Percentiles rank a stretch among this genome's conserved stretches.
These are phyloP conservation scores for Argyrosomus regius DNA, from an alignment of 2,797 vertebrate species.

Conservation along the genomic window DNA sequence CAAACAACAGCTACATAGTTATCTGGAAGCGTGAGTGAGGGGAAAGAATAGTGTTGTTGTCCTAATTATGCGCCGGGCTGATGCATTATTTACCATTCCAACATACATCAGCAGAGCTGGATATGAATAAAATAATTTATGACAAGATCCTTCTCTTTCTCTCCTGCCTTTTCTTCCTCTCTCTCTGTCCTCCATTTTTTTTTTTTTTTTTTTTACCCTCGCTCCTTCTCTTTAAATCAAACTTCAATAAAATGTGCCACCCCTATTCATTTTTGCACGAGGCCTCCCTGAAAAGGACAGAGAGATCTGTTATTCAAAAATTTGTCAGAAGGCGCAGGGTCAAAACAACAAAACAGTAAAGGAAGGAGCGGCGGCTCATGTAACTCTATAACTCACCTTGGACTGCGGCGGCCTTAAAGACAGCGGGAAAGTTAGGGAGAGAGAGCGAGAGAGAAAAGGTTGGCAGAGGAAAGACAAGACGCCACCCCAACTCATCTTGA, in stretches of 20 bases:
- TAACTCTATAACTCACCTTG: constrained; percentile 77
- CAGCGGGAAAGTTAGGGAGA: not conserved
- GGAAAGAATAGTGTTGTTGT: constrained; percentile 86
- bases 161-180: constrained; percentile 64
- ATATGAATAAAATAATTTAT: constrained; percentile 90
- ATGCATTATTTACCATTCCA: constrained; percentile 89
- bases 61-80: constrained; percentile 86
- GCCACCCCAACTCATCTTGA: constrained; percentile 11
- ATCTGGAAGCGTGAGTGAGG: constrained; percentile 70
- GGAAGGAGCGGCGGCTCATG: constrained; percentile 56
- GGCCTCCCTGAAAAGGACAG: constrained; percentile 79
- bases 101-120: constrained; percentile 85
- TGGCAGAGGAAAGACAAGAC: constrained; percentile 28
- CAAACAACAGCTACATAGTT: constrained; percentile 66
- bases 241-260: constrained; percentile 88
- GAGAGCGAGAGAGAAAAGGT: constrained; percentile 1
- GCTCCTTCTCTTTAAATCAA: constrained; percentile 84
- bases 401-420: constrained; percentile 45
- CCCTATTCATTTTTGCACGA: constrained; percentile 89
- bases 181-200: constrained; percentile 67
- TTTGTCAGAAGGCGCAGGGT: constrained; percentile 79
- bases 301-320: constrained; percentile 82
- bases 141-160: constrained; percentile 81
- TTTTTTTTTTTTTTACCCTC: not conserved
- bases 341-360: constrained; percentile 83